These are phyloP conservation scores for Patella pellucida DNA, from an alignment of 2,888 invertebrate species.

Conservation along the genomic window DNA sequence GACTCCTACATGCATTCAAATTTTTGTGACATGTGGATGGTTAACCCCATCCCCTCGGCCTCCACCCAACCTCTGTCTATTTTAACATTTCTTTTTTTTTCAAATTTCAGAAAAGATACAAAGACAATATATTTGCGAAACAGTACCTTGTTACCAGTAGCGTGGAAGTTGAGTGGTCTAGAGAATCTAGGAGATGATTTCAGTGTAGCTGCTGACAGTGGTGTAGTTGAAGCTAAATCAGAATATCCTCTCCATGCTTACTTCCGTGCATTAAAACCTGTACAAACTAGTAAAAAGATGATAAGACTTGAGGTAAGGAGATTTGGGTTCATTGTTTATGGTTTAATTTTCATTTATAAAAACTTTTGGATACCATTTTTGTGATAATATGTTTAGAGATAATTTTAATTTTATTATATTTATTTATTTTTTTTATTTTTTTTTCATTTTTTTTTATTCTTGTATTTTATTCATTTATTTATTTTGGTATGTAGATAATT, in stretches of 20 bases:
- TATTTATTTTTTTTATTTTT: not conserved
- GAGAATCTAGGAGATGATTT: slow-evolving; percentile 72
- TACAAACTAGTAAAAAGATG: slow-evolving; percentile 66
- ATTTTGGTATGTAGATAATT: no score
- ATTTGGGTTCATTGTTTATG: not conserved
- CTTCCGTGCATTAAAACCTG: slow-evolving; percentile 71
- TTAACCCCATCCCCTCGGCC: no score
- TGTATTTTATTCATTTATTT: no score
- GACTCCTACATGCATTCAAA: no score
- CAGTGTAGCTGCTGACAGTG: slow-evolving; percentile 68
- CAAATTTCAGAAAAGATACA: slow-evolving; percentile 68
- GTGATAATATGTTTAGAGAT: not conserved
- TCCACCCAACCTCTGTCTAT: no score
- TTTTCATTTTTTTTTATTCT: no score
- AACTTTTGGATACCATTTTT: no score
- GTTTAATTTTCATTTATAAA: not conserved
- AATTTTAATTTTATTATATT: not conserved
- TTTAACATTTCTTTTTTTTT: not conserved
- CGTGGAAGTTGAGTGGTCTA: slow-evolving; percentile 69
- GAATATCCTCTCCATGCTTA: slow-evolving; percentile 69
- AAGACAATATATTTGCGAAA: slow-evolving; percentile 70
- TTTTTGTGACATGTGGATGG: no score
- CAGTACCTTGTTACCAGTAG: slow-evolving; percentile 70
- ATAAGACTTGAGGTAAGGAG: slow-evolving; percentile 67
- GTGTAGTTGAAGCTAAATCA: slow-evolving; percentile 68